Base-by-base conservation (phyloP, 92 coral and sea anemone genomes). In the Siderastrea siderea region DNA sequence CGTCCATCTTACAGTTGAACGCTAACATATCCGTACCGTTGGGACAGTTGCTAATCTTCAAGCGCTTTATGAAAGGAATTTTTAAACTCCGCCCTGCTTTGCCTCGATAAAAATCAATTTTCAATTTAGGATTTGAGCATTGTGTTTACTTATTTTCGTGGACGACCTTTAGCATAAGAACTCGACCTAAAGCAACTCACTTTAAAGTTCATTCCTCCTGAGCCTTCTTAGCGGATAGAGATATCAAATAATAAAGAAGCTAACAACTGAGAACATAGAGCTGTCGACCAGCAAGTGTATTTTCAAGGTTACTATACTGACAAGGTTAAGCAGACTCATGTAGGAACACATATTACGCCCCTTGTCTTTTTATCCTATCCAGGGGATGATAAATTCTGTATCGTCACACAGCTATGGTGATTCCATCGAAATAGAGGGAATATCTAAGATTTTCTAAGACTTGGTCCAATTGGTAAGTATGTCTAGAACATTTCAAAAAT, bases 41-140 rank as follows among this genome's bases (percentile, higher is more conserved):
- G 83, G 94, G 94, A 38, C 91, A 91, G 60, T 84, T 81, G 26
- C 85, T 86, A 14, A 64, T 71, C 47, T 87, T 92, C 45, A 68
- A 55, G 60, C 82, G 90, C 6, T 84, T 88, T 65, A 84, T 92
- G 90, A 88, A 92, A 78, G 90, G 94, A 6, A 47, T 91, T 7
- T 83, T 91, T 19, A 79, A 87, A 51, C 79, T 75, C 6, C 60
- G 85, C 47, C 86, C 91, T 7, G 81, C 81, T 3, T 50, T 87
- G 3, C 94, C 89, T 9, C 75, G 86, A 62, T 68, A 87, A 54
- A 64, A 62, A 63, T 70, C 76, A 1, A 91, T 26, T 26, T 26
- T 26, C 38, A 26, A 26, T 79, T 13, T 91, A 89, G 88, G 91
- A 83, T 54, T 47, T 87, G 59, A 77, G 54, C 53, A 70, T 47